Conservation (phyloP, 2,888 invertebrate species). For the Scaptomyza tumidula region DNA sequence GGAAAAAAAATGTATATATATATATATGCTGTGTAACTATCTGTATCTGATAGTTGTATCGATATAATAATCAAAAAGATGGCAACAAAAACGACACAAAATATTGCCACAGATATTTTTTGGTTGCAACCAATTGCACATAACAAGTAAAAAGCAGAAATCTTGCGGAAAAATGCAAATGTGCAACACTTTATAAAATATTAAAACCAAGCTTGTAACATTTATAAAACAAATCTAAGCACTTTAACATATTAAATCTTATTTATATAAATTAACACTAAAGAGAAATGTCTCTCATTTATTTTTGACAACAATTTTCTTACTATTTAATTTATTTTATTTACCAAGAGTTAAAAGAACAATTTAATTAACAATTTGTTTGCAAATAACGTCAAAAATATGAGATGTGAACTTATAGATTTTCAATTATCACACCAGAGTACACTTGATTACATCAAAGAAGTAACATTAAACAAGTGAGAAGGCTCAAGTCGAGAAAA, state of each 20-base stretch:
- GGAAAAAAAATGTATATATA: constrained; percentile 11
- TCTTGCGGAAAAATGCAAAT: background rate
- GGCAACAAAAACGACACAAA: background rate
- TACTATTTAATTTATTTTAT: background rate
- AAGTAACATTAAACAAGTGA: too few relatives aligned
- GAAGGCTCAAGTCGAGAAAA: too few relatives aligned
- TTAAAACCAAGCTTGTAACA: too few relatives aligned
- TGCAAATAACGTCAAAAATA: constrained; percentile 1
- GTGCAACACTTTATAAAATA: too few relatives aligned
- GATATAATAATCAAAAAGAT: background rate
- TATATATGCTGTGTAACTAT: background rate
- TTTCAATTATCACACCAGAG: constrained; percentile 49
- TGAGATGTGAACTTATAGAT: constrained; percentile 21
- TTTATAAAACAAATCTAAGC: too few relatives aligned
- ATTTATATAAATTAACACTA: too few relatives aligned
- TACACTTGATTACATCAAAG: constrained; percentile 42
- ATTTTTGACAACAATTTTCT: background rate
- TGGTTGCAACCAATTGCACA: too few relatives aligned
- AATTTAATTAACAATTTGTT: constrained; percentile 4
- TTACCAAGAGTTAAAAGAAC: too few relatives aligned
- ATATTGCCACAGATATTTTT: background rate
- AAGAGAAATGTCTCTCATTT: background rate
- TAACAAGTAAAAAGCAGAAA: background rate
- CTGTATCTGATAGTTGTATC: constrained; percentile 13
- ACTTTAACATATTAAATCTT: too few relatives aligned